phyloP scores from a whole-genome alignment of 1,140 invertebrate genomes.

The Apis laboriosa region DNA sequence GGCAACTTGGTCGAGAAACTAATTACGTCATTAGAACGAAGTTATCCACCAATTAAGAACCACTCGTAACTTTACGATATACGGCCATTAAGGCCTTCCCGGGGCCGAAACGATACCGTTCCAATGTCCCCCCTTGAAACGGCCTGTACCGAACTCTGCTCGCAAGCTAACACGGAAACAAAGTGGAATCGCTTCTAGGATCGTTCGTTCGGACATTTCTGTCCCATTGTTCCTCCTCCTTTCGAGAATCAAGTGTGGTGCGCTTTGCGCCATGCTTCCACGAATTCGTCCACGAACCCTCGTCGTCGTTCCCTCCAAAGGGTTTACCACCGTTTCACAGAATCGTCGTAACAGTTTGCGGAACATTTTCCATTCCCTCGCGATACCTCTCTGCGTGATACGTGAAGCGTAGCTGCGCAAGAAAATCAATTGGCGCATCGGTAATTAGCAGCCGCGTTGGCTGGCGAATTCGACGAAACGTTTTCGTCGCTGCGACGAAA shows the following conservation, averaged over 20 bases:
- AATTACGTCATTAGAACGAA: background rate
- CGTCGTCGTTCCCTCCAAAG: background rate
- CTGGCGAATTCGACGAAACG: slow-evolving; percentile 11
- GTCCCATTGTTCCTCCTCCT: slow-evolving; percentile 1
- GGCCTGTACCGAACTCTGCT: background rate
- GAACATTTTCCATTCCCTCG: too few relatives aligned
- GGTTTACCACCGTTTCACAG: background rate
- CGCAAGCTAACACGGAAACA: background rate
- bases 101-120: background rate
- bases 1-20: background rate
- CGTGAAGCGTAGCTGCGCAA: too few relatives aligned
- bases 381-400: background rate
- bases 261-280: slow-evolving; percentile 16
- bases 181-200: background rate
- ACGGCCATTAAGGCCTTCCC: background rate
- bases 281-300: background rate
- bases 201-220: background rate
- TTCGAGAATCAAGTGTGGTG: background rate
- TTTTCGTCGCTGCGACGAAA: background rate
- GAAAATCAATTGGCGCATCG: background rate
- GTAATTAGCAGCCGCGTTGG: slow-evolving; percentile 17
- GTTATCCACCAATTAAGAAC: background rate
- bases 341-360: background rate
- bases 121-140: background rate
- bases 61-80: background rate